Base-by-base conservation (phyloP, 2,888 invertebrate species). In the Microdon myrmicae region DNA sequence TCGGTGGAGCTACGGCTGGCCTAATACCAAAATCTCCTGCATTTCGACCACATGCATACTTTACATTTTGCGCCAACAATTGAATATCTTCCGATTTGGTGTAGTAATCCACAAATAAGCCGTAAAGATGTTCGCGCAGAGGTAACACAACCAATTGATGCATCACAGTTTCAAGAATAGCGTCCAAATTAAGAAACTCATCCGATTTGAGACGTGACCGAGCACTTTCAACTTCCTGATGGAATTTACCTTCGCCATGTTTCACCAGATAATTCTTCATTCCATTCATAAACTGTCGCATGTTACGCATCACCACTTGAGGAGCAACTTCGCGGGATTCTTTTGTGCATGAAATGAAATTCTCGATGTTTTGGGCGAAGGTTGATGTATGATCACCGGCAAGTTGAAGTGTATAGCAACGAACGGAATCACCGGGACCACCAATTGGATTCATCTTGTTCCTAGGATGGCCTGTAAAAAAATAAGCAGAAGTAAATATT, bases 191-290 rank as follows among this genome's bases (percentile, higher is more conserved):
- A 72, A 97, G 84, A 77, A 96, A 96, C 79, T 96, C 96, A 60
- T 92, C 92, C 2, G 91, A 83, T 75, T 90, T 92, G 51, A 97
- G 82, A 83, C 90, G 83, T 2, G 81, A 77, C 37, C 80, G 69
- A 2, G 80, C 79, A 44, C 74, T 71, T 78, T 95, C 93, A 32
- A 97, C 93, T 76, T 96, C 89, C 70, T 89, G 89, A 75, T 94
- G 93, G 75, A 97, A 92, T 71, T 92, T 92, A 61, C 91, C 88
- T 76, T 97, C 96, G 10, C 96, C 96, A 72, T 96, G 94, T 74
- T 96, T 96, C 20, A 96, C 92, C 58, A 97, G 83, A 79, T 96
- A 98, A 80, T 98, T 98, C 80, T 97, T 97, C 89, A 98, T 96
- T 48, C 96, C 97, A 9, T 93, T 96, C 93, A 97, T 96, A 77